Conservation (phyloP, 2,797 vertebrate species). For the Diceros bicornis region DNA sequence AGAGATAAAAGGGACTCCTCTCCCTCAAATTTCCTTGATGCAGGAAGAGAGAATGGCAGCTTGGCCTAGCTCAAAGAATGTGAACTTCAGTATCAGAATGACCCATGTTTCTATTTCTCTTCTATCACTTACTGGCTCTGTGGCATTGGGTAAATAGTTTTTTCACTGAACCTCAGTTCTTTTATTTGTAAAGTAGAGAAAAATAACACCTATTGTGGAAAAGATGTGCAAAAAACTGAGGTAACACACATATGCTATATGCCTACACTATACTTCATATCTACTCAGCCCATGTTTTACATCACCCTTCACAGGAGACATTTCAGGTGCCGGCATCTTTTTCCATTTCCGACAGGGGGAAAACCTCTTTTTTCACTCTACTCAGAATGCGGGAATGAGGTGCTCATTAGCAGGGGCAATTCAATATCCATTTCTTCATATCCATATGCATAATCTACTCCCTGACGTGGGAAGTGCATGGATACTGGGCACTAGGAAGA, state of each 20-base stretch:
- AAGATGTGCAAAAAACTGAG: background rate
- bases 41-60: background rate
- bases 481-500: background rate
- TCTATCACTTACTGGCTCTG: background rate
- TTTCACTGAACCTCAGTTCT: background rate
- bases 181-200: conserved; percentile 31
- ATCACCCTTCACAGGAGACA: background rate
- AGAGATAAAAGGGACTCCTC: conserved; percentile 29
- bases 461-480: background rate
- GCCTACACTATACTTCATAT: background rate
- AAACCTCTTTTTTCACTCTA: background rate
- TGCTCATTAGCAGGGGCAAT: background rate
- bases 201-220: background rate
- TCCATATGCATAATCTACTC: background rate
- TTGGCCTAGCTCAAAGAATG: background rate
- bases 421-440: background rate
- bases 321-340: background rate
- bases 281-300: background rate
- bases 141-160: background rate
- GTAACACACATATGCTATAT: background rate
- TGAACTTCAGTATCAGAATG: conserved; percentile 19
- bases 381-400: background rate
- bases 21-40: conserved; percentile 27
- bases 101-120: background rate
- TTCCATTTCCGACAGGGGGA: background rate